These are phyloP conservation scores for Archips crataeganus DNA, from an alignment of 2,888 invertebrate genomes.

Conservation along the genomic window DNA sequence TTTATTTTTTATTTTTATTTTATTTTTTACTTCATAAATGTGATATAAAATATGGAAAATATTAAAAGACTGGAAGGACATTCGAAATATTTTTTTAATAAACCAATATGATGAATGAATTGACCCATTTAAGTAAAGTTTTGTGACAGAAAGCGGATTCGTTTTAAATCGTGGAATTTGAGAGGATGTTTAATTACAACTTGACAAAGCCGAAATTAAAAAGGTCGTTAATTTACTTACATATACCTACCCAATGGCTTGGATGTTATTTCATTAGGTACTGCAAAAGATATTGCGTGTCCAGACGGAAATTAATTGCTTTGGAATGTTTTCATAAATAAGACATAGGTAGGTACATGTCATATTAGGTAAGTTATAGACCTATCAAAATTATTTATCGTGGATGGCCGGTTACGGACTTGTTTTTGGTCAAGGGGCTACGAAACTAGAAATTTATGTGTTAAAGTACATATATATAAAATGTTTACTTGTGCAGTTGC, in stretches of 20 bases:
- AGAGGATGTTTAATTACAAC: not conserved
- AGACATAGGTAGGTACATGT: not conserved
- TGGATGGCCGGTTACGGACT: no score
- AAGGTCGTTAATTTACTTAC: conserved; percentile 11
- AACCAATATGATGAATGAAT: not conserved
- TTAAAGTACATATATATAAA: no score
- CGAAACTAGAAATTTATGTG: no score
- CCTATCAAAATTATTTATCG: no score
- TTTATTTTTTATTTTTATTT: no score
- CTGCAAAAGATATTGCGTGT: not conserved
- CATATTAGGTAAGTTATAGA: no score
- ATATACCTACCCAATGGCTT: not conserved
- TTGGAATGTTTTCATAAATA: not conserved
- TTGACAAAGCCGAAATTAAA: conserved; percentile 24
- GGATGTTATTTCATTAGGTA: conserved; percentile 14
- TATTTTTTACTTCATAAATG: no score
- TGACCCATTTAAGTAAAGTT: conserved; percentile 12
- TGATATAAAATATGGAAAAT: not conserved
- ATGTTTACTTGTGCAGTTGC: no score
- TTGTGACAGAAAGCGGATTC: conserved; percentile 13
- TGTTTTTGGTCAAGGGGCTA: no score
- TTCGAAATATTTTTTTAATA: not conserved
- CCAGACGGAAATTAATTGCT: not conserved
- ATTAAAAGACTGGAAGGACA: not conserved
- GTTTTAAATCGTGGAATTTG: conserved; percentile 8